Evolutionary conservation across 2,888 invertebrate genomes (phyloP).

Genomic region (Gnatocerus cornutus): DNA sequence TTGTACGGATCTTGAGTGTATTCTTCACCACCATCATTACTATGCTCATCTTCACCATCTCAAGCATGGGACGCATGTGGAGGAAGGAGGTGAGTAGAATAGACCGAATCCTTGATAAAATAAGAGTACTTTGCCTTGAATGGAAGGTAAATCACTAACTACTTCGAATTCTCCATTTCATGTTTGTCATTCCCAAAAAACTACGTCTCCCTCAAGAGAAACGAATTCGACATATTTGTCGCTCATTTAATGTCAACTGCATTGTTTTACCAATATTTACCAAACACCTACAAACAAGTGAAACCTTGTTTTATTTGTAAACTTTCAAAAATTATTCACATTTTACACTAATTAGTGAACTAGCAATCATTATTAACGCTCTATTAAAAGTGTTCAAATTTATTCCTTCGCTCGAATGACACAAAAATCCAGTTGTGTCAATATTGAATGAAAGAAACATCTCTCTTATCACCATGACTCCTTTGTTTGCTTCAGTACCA

Average conservation of each 20-base stretch:
- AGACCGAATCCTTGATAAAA: slow-evolving; percentile 48
- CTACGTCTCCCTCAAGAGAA: too few species aligned
- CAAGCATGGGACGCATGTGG: slow-evolving; percentile 76
- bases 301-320: slow-evolving; percentile 36
- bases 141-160: slow-evolving; percentile 58
- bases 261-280: slow-evolving; percentile 15
- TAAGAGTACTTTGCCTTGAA: slow-evolving; percentile 58
- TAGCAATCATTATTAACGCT: slow-evolving; percentile 44
- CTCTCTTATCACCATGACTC: not conserved
- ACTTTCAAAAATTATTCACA: slow-evolving; percentile 42
- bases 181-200: not conserved
- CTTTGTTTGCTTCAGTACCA: not conserved
- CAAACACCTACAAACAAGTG: slow-evolving; percentile 36
- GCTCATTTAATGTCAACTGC: slow-evolving; percentile 13
- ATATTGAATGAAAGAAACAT: slow-evolving; percentile 4
- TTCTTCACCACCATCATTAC: slow-evolving; percentile 83
- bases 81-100: slow-evolving; percentile 75
- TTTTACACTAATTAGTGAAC: slow-evolving; percentile 42
- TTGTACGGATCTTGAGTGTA: slow-evolving; percentile 85
- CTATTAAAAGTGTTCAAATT: slow-evolving; percentile 29
- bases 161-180: not conserved
- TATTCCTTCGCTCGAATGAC: slow-evolving; percentile 6
- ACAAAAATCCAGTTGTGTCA: slow-evolving; percentile 12
- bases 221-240: not conserved
- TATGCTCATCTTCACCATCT: slow-evolving; percentile 83